phyloP scores from a whole-genome alignment of 2,888 invertebrate species.

The Machimus atricapillus region DNA sequence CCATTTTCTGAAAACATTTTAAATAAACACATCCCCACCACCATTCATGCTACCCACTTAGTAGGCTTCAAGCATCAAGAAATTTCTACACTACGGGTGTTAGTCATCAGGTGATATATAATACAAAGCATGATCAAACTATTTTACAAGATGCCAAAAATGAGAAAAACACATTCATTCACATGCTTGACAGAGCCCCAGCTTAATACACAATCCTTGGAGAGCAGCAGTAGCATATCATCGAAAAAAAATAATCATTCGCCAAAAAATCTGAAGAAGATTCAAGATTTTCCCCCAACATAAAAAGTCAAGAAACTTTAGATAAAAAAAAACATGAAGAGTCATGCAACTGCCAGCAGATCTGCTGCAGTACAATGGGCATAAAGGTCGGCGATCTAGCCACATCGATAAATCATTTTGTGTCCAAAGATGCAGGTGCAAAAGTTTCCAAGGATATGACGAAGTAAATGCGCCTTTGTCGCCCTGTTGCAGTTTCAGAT shows the following conservation, averaged over 20 bases:
- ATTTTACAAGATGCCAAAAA: conserved; percentile 19
- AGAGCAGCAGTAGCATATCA: conserved; percentile 1
- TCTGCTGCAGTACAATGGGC: conserved; percentile 48
- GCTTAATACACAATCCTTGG: neutral
- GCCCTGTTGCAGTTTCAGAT: conserved; percentile 10
- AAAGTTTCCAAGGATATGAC: conserved; percentile 6
- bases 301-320: conserved; percentile 14
- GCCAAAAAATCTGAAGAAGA: neutral
- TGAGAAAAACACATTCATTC: conserved; percentile 6
- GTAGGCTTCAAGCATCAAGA: neutral
- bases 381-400: conserved; percentile 38
- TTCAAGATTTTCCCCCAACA: neutral
- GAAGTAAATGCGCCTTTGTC: neutral
- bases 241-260: neutral
- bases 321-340: conserved; percentile 36
- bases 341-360: conserved; percentile 49
- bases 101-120: conserved; percentile 7
- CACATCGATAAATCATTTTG: conserved; percentile 40
- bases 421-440: conserved; percentile 44
- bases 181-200: conserved; percentile 9
- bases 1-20: neutral
- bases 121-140: conserved; percentile 21
- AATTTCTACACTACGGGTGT: conserved; percentile 6
- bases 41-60: neutral
- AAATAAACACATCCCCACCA: neutral